Evolutionary conservation across 2,113 vertebrate species (phyloP).

Genomic region (Heliornis fulica): DNA sequence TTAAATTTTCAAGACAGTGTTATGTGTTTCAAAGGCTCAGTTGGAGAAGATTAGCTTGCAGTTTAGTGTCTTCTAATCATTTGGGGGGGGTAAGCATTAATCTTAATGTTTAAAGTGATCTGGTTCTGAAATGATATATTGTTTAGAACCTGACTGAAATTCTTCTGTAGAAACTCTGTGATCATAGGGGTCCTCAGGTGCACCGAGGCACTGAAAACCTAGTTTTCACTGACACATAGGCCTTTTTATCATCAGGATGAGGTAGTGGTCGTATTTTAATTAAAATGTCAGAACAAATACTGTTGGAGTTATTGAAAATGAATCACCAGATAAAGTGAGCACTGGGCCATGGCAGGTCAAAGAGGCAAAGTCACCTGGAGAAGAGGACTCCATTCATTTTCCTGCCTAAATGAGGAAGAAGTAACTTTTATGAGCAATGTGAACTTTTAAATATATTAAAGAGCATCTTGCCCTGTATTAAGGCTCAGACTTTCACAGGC

Average conservation of each 20-base stretch:
- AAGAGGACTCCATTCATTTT: slow-evolving; percentile 81
- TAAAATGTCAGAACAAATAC: slow-evolving; percentile 95
- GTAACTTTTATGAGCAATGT: slow-evolving; percentile 72
- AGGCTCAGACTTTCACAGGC: slow-evolving; percentile 56
- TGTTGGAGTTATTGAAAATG: slow-evolving; percentile 89
- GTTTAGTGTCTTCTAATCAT: slow-evolving; percentile 41
- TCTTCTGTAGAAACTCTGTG: slow-evolving; percentile 71
- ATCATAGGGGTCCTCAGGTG: slow-evolving; percentile 76
- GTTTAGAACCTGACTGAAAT: slow-evolving; percentile 70
- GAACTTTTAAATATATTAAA: slow-evolving; percentile 75
- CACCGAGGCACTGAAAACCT: slow-evolving; percentile 79
- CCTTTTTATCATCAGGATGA: slow-evolving; percentile 88
- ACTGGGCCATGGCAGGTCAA: slow-evolving; percentile 89
- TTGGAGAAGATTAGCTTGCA: slow-evolving; percentile 2
- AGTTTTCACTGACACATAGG: slow-evolving; percentile 78
- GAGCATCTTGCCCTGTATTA: slow-evolving; percentile 57
- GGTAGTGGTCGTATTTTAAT: slow-evolving; percentile 91
- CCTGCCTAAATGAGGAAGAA: slow-evolving; percentile 76
- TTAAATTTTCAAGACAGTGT: neutral
- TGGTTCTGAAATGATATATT: slow-evolving; percentile 73
- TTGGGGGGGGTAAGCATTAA: slow-evolving; percentile 58
- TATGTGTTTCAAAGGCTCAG: neutral
- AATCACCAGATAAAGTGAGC: slow-evolving; percentile 88
- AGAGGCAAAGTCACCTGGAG: slow-evolving; percentile 87
- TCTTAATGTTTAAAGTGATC: slow-evolving; percentile 74